Evolutionary conservation across 2,797 vertebrate species (phyloP).

Genomic region (Ibycter americanus): DNA sequence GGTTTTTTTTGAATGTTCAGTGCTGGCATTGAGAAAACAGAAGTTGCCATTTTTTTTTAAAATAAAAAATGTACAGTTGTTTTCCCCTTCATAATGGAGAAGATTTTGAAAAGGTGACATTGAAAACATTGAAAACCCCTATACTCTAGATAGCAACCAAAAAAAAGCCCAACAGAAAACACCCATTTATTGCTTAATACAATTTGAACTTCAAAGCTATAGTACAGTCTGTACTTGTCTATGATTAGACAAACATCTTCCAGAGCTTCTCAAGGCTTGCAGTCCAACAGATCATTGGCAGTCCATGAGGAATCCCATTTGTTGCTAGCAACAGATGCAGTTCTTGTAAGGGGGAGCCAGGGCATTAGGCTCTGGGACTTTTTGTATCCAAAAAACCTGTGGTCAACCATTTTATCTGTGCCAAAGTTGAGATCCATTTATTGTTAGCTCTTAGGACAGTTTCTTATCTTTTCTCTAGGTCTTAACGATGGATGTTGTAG

Average conservation of each 20-base stretch:
- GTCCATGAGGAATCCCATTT: neutral
- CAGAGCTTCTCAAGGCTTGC: neutral
- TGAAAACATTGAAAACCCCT: neutral
- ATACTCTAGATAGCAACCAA: neutral
- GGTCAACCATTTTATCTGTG: neutral
- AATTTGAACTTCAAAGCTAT: neutral
- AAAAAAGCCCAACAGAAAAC: neutral
- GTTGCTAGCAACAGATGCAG: neutral
- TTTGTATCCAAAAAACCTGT: neutral
- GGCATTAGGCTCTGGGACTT: neutral
- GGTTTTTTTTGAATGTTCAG: neutral
- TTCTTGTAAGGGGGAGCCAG: neutral
- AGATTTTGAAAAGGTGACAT: neutral
- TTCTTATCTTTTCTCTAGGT: neutral
- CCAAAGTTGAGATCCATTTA: neutral
- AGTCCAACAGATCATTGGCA: neutral
- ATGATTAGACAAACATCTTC: neutral
- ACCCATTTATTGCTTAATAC: neutral
- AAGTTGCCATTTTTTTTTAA: neutral
- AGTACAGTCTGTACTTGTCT: neutral
- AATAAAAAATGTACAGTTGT: rapidly evolving
- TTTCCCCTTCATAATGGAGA: neutral
- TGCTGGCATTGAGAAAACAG: neutral
- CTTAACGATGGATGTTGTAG: neutral
- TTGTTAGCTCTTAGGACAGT: neutral